Percentiles rank a stretch among this genome's conserved stretches.
Conservation (phyloP, 2,797 vertebrate species). For the Oreortyx pictus region DNA sequence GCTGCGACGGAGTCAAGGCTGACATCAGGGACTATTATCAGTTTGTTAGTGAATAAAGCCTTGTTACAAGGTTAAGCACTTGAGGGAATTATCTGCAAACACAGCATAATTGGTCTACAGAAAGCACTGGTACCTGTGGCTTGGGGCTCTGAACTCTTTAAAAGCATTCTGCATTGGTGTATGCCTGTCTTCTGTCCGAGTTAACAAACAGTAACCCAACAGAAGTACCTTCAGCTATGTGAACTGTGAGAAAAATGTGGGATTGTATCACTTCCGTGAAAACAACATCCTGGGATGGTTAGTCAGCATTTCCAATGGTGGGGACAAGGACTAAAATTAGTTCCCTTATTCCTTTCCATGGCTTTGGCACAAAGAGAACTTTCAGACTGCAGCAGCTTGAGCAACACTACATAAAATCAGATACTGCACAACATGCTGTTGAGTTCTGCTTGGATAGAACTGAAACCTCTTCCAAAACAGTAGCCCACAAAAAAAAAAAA, state of each 20-base stretch:
- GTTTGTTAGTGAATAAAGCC: background rate
- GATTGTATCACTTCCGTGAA: too few species aligned
- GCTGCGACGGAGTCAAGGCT: background rate
- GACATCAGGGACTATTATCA: background rate
- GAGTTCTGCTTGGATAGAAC: background rate
- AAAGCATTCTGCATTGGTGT: background rate
- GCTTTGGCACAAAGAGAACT: background rate
- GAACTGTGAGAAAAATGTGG: background rate
- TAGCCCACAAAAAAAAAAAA: background rate
- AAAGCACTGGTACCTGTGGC: accelerated
- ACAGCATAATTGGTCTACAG: background rate
- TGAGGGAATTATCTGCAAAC: background rate
- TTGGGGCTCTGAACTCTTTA: background rate
- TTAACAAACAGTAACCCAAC: background rate
- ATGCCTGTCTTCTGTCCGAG: background rate
- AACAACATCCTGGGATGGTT: background rate
- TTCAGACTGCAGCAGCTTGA: background rate
- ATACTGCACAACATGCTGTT: accelerated
- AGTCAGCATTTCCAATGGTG: background rate
- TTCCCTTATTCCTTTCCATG: accelerated
- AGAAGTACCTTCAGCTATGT: background rate
- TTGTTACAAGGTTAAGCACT: background rate
- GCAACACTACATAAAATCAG: background rate
- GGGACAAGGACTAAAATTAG: background rate
- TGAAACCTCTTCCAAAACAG: background rate